Evolutionary conservation across 1,140 invertebrate genomes (phyloP), one percentile per base, ranked within the genome.

Genomic region (Lethrus apterus): DNA sequence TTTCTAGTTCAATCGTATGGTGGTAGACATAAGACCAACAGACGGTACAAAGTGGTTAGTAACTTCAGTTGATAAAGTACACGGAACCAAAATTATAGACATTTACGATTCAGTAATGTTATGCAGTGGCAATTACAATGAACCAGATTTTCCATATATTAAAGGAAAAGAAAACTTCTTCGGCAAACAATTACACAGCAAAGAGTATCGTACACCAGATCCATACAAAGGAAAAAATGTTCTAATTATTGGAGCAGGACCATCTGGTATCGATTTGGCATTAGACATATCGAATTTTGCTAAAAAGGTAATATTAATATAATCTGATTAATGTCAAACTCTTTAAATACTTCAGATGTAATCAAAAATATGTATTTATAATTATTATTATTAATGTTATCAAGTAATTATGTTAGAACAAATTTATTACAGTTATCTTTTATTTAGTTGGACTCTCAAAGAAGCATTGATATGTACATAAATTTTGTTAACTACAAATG

Each of bases 201-300:
- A 84, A 54, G 61, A 74, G 44, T 89, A 86, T 55, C 69, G 83
- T 54, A 65, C 60, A 23, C 71, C 79, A 0, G 70, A 79, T 32
- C 24, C 48, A 19, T 85, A 74, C 61, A 50, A 54, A 14, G 69
- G 60, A 5, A 73, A 79, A 62, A 73, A 40, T 31, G 78, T 88
- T 1, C 63, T 84, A 9, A 60, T 86, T 46, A 62, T 88, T 36
- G 86, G 86, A 18, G 78, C 73, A 29, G 74, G 75, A 15, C 67
- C 77, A 29, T 87, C 84, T 2, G 85, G 81, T 2, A 63, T 76
- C 29, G 84, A 89, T 58, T 83, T 88, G 4, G 70, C 71, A 2
- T 13, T 47, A 13, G 42, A 50, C 11, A 29, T 58, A 7, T 21
- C 50, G 1, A 50, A 44, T 48, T 50, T 52, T 15, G 55, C 57